Base-by-base conservation (phyloP, 2,113 vertebrate genomes). In the Phodopus roborovskii region DNA sequence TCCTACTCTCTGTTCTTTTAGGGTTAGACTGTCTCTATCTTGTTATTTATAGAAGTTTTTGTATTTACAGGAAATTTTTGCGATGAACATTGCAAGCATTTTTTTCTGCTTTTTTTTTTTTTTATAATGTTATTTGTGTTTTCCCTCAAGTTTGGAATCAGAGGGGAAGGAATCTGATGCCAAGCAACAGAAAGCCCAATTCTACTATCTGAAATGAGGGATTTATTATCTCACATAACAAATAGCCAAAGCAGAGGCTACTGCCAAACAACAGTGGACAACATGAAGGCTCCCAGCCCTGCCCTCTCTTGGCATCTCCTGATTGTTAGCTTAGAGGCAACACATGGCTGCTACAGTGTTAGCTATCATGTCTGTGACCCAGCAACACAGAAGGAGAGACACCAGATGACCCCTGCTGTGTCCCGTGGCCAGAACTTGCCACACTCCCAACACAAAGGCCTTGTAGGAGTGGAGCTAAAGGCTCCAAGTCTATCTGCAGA, bases 81-180 rank as follows among this genome's bases (percentile, higher is more conserved):
- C 90, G 56, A 58, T 82, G 45, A 20, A 7, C 48, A 45, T 53
- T 90, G 19, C 62, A 94, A 88, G 84, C 64, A 30, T 33, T 75
- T 95, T 62, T 68, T 19, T 15, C 45, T 45, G 45, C 45, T 45
- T 4, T 45, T 45, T 45, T 45, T 45, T 45, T 45, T 45, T 45
- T 4, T n/a, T n/a, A n/a, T n/a, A 45, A 45, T 79, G 13, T 78
- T 82, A 26, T 87, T 95, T 95, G 22, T 93, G 15, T 79, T 93
- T 96, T 95, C 24, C n/a, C 71, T 68, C 93, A 81, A 70, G 48
- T 75, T 79, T 84, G 74, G 58, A 58, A 45, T 92, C 50, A 42
- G 33, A 36, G 79, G 87, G 42, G 45, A 74, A 78, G 83, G 87
- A 78, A 66, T 97, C 39, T 94, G 77, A 64, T 42, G 75, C 88